These are phyloP conservation scores for Cossypha dichroa DNA, from an alignment of 2,797 vertebrate genomes.

Conservation along the genomic window DNA sequence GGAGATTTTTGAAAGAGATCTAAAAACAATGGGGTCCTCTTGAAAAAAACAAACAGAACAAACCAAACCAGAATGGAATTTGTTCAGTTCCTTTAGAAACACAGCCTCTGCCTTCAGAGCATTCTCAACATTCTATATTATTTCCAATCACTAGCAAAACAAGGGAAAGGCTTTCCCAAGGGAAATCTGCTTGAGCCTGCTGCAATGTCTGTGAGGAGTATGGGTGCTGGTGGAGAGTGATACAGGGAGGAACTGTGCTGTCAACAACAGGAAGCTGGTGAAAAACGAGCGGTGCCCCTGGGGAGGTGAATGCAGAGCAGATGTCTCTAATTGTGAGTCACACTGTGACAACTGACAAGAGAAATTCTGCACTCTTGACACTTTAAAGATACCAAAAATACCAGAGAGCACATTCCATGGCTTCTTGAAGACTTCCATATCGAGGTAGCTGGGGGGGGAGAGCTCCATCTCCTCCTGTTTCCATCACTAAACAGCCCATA, in stretches of 20 bases:
- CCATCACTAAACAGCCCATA: constrained; percentile 70
- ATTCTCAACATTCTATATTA: constrained; percentile 4
- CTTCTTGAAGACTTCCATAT: constrained; percentile 78
- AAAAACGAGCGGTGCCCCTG: constrained; percentile 74
- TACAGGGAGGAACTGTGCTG: constrained; percentile 79
- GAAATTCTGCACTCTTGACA: constrained; percentile 79
- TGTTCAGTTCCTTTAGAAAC: not conserved
- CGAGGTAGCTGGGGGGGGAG: constrained; percentile 35
- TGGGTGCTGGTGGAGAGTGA: constrained; percentile 72
- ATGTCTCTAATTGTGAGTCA: constrained; percentile 81
- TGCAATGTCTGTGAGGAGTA: constrained; percentile 45
- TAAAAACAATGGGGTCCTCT: not conserved
- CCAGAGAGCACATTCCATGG: constrained; percentile 75
- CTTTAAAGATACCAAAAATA: constrained; percentile 80
- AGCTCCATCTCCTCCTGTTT: constrained; percentile 67
- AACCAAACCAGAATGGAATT: not conserved
- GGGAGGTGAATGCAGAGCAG: constrained; percentile 76
- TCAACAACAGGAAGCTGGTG: constrained; percentile 82
- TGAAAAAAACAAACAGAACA: not conserved
- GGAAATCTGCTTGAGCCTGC: constrained; percentile 52
- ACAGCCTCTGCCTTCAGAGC: not conserved
- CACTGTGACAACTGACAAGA: constrained; percentile 79
- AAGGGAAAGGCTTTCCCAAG: constrained; percentile 60
- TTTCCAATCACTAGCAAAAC: constrained; percentile 3
- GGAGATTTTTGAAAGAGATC: not conserved